phyloP scores from a whole-genome alignment of 2,797 vertebrate genomes.

The Scolopax bukidnonensis region DNA sequence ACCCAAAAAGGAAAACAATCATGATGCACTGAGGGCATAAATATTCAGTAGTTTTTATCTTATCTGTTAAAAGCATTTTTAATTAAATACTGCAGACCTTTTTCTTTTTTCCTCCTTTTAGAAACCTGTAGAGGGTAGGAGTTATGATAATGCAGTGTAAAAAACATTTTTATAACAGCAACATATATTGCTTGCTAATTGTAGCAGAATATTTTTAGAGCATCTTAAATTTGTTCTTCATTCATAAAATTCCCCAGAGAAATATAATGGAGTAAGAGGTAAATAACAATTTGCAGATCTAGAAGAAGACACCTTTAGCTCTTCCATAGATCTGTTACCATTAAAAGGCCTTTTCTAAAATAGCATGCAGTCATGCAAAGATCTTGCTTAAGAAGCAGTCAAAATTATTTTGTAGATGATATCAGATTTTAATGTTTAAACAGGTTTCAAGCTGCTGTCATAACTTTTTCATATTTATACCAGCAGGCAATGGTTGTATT shows the following conservation, averaged over 20 bases:
- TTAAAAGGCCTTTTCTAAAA: background rate
- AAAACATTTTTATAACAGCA: background rate
- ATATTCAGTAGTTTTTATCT: background rate
- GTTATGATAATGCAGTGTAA: background rate
- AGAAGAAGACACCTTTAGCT: background rate
- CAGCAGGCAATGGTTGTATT: background rate
- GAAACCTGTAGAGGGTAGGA: background rate
- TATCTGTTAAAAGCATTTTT: background rate
- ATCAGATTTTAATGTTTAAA: constrained; percentile 43
- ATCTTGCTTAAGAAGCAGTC: background rate
- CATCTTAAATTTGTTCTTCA: background rate
- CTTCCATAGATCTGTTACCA: background rate
- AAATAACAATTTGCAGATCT: background rate
- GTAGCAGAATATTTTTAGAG: constrained; percentile 30
- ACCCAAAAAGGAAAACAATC: background rate
- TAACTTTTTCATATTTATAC: constrained; percentile 27
- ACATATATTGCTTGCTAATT: constrained; percentile 30
- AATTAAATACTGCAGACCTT: background rate
- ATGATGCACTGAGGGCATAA: background rate
- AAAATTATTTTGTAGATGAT: background rate
- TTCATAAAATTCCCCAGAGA: background rate
- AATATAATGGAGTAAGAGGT: background rate
- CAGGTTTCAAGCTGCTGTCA: constrained; percentile 29
- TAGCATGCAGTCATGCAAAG: background rate
- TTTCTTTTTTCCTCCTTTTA: background rate